Base-by-base conservation (phyloP, 2,797 vertebrate species). In the Psittacula derbiana region DNA sequence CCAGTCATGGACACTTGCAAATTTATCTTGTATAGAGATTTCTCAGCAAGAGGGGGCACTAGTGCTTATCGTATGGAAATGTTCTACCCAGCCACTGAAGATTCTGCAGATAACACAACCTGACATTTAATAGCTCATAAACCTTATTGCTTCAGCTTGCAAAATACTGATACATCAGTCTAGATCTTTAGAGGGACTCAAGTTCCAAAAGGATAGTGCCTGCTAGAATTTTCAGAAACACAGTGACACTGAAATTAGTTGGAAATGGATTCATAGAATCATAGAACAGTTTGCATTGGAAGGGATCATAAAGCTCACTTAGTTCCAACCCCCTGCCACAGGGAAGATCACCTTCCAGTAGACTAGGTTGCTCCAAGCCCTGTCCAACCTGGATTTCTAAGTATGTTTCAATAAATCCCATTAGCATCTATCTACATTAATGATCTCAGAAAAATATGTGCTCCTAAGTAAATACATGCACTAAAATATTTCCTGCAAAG, bases 31-130 rank as follows among this genome's bases (percentile, higher is more conserved):
- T 40, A 60, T 6, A 40, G 44, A 93, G 85, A 76, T 33, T 38
- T 88, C 62, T 86, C 52, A 82, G 90, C 94, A 89, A 92, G 75
- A 95, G 88, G 74, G 88, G 71, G 75, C 93, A 94, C 88, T 92
- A 89, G 78, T 67, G 91, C 74, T 89, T 67, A 67, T 67, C 67
- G 27, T 18, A 92, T 49, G 31, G 61, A 71, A 74, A 46, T 4
- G 11, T 38, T 79, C 55, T 70, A 81, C 38, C 13, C 52, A 57
- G 36, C 25, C 60, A 50, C 74, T 76, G 33, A 70, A 69, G 80
- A 43, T 52, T 43, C 43, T 60, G 71, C 30, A 80, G 47, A 61
- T 76, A 80, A 88, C 7, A 40, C 73, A 86, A 43, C 16, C 49
- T 47, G 38, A 85, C 9, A 1, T 64, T 75, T 28, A 69, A 41